Conservation (phyloP, 2,797 vertebrate species). For the Ceyx erithaca region DNA sequence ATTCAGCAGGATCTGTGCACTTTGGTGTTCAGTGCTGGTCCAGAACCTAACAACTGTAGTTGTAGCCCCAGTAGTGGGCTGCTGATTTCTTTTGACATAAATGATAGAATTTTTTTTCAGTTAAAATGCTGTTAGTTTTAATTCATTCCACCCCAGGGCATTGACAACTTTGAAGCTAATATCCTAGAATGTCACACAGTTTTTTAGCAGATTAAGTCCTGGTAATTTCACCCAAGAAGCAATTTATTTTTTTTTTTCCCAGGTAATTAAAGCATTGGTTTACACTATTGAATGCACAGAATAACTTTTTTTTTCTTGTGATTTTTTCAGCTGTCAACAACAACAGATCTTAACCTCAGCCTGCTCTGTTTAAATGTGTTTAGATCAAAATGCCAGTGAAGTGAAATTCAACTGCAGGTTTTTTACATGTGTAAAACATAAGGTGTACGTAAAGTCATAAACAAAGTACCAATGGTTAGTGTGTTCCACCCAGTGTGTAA, state of each 20-base stretch:
- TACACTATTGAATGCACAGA: neutral
- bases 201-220: neutral
- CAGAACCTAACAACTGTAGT: neutral
- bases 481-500: neutral
- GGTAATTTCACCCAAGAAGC: neutral
- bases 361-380: rapidly evolving
- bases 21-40: neutral
- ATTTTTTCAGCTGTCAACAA: neutral
- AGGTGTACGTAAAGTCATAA: neutral
- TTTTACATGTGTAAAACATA: neutral
- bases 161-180: neutral
- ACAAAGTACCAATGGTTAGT: neutral
- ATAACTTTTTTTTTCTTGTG: neutral
- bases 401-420: neutral
- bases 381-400: rapidly evolving
- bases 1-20: neutral
- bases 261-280: neutral
- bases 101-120: neutral
- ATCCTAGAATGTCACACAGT: neutral
- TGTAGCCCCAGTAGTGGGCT: neutral
- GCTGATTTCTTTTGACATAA: neutral
- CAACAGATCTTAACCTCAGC: neutral
- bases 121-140: neutral
- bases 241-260: neutral
- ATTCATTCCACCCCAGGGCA: rapidly evolving